Base-by-base conservation (phyloP, 2,888 invertebrate species). In the Chironomus tentans region DNA sequence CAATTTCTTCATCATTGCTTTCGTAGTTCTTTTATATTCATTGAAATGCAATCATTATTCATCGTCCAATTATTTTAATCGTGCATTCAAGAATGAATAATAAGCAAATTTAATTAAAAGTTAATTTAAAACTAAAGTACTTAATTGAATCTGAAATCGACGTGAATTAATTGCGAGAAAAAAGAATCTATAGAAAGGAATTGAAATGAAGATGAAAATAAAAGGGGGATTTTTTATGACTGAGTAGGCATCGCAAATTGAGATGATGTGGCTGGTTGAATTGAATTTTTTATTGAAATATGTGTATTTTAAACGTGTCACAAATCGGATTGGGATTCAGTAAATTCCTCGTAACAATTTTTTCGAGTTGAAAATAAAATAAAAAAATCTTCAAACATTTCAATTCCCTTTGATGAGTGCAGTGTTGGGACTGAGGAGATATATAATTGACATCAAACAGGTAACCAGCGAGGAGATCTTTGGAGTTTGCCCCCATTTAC, bases 121-220 rank as follows among this genome's bases (percentile, higher is more conserved):
- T 65, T 65, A 65, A 65, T 65, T 65, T 65, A 65, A 65, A 21
- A 65, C 5, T 65, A 65, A 65, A 65, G 21, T 13, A 65, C 13
- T 24, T 65, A 65, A 65, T 65, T 65, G 65, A 24, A 24, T 65
- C 65, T 65, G 65, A 65, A 65, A 65, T 18, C 21, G 65, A 65
- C 65, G 22, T 65, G 24, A 65, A 65, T 21, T 65, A 65, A 56
- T 56, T 56, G 18, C 3, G 56, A 56, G 15, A 15, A n/a, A 50
- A 1, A 56, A 18, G 2, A 50, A n/a, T n/a, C 4, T n/a, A n/a
- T n/a, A 50, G 18, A 3, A 15, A 15, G 18, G 56, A 56, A 56
- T 56, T 50, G 50, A 50, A 50, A 50, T 50, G 15, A 56, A 56
- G 56, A 18, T 15, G 56, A 6, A 56, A 18, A 15, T 15, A 6